Conservation (phyloP, 2,888 invertebrate species). For the Cyaniris semiargus region DNA sequence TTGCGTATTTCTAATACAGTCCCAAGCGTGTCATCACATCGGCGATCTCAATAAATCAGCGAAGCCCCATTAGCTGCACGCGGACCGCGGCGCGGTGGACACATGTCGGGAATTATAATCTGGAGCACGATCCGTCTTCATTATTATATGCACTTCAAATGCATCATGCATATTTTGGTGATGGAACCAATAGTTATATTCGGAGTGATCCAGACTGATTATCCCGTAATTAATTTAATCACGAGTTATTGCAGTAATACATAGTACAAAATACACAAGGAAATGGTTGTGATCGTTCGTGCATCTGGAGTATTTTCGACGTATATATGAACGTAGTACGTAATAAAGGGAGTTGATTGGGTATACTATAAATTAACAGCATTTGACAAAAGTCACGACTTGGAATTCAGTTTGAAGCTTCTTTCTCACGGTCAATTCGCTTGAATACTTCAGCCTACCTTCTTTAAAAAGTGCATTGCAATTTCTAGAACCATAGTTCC, state of each 20-base stretch:
- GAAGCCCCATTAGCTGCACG: slow-evolving; percentile 4
- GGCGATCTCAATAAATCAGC: slow-evolving; percentile 10
- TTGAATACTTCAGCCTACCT: too few relatives aligned
- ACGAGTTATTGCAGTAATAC: too few relatives aligned
- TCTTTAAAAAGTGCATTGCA: too few relatives aligned
- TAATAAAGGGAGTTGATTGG: too few relatives aligned
- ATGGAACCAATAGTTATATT: neutral
- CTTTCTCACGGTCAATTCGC: too few relatives aligned
- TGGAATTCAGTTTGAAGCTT: neutral
- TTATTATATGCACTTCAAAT: neutral
- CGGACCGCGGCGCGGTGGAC: neutral
- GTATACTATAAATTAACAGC: neutral
- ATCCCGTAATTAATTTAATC: neutral
- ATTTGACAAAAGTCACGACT: neutral
- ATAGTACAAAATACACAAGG: neutral
- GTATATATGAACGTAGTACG: too few relatives aligned
- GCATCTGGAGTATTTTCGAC: too few relatives aligned
- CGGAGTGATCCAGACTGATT: neutral
- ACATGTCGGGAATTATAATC: neutral
- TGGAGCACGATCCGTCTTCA: neutral
- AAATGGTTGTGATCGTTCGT: neutral
- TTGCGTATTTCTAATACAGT: neutral
- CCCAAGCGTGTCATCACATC: neutral
- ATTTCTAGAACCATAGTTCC: too few relatives aligned
- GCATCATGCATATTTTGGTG: neutral